Base-by-base conservation (phyloP, 2,113 vertebrate species). In the Fulica atra region DNA sequence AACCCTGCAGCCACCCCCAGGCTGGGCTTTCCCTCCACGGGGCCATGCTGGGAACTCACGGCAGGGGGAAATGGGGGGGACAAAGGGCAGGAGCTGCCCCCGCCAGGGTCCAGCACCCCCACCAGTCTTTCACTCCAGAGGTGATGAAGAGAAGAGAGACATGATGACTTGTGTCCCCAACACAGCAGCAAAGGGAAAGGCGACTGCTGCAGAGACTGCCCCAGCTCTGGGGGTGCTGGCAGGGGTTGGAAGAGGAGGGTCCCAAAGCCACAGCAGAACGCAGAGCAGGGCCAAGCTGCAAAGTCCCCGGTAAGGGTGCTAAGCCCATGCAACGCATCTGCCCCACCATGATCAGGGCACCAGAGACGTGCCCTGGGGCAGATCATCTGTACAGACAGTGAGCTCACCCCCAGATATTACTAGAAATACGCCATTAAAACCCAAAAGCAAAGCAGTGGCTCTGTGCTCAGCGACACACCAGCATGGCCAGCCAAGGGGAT, bases 371-470 rank as follows among this genome's bases (percentile, higher is more conserved):
- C 15, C 63, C 38, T 48, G 9, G 9, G 3, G 23, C 56, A 19
- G 11, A 33, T 15, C 14, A 1, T 25, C 33, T 0, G 0, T 19
- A 40, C 29, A 40, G 18, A 64, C 25, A 15, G 1, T 0, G 3
- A 86, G 25, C 13, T 16, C 38, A 15, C 9, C 12, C 7, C 21
- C 0, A 0, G 28, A 69, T 48, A 57, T 42, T 25, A 24, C n/a
- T 33, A 72, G 64, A 81, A 86, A 25, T 8, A 57, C 88, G 7
- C 0, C 23, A 10, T 26, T 64, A 46, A 93, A 70, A 86, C 13
- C 51, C 61, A 59, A 64, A 36, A 6, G 21, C 36, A 73, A 61
- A 60, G 42, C 3, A 1, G 59, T 0, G 0, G 29, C n/a, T 74
- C 54, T 5, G 0, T 14, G n/a, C 38, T 50, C 25, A 57, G 51